Evolutionary conservation across 2,888 invertebrate species (phyloP), one percentile per base, ranked within the genome.

Genomic region (Heliconius ismenius): DNA sequence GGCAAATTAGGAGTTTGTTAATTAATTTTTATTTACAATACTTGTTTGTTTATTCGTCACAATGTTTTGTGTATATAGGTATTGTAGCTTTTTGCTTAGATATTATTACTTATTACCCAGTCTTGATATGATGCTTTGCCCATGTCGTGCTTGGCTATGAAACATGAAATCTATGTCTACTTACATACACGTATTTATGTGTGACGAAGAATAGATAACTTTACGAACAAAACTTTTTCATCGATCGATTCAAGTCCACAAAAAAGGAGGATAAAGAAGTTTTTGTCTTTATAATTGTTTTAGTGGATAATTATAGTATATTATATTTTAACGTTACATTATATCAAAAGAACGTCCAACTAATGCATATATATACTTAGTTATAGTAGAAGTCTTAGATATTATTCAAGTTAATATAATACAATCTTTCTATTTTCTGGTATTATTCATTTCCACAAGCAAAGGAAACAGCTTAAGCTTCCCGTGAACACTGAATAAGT

Each of bases 1-100:
- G 83, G 89, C n/a, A 88, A 90, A 91, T 91, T 90, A 90, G 89
- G 88, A 87, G 84, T 87, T 88, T 89, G 91, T 87, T 91, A 90
- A 91, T 91, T 88, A 91, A 90, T 90, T 90, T 73, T 88, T 87
- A 87, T 89, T 86, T 88, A 75, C 49, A 75, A 63, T 63, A 28
- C 64, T 65, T 75, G 77, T 76, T 74, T 76, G 73, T 73, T 49
- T 76, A 63, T 64, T 26, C 54, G 36, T 58, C 54, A 65, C 39
- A 39, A 28, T 21, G 24, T 62, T 73, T 73, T 60, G 18, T 39
- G 2, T 24, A 39, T 26, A 21, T 73, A 49, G 4, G 67, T 67
- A 13, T 24, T 39, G 39, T 67, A 39, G 26, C 9, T 15, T 65
- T 39, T 39, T 24, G 26, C 18, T 62, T 28, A 26, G 26, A 62